Base-by-base conservation (phyloP, 2,113 vertebrate species). In the Siniperca chuatsi region DNA sequence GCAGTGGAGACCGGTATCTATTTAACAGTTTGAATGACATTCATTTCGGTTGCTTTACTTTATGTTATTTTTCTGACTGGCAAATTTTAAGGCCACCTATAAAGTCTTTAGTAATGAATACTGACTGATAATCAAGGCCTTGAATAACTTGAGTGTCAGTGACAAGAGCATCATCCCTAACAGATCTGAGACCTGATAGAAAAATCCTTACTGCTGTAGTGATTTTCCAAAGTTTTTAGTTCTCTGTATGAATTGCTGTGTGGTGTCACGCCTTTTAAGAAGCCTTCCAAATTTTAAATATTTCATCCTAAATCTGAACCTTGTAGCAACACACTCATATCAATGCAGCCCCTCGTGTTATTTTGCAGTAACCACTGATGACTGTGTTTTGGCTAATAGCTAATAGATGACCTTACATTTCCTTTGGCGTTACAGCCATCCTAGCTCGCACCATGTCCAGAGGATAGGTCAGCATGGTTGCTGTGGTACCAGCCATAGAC, bases 341-440 rank as follows among this genome's bases (percentile, higher is more conserved):
- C 4, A 57, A 10, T n/a, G 7, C 20, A 69, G 25, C 15, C n/a
- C 23, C n/a, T 29, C 13, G 33, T 60, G 10, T 66, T 50, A 46
- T 21, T 70, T 54, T 40, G n/a, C 20, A 33, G 21, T 44, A 25
- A n/a, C 2, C 11, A 42, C 40, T 58, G 25, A 60, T 54, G 1
- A 55, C 23, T 52, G 71, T 78, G 20, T 46, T 12, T 40, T 46
- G 54, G 50, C 16, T n/a, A n/a, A n/a, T n/a, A 29, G 3, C 21
- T 11, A 8, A 60, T 37, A 72, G 37, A 44, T 33, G 20, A 29
- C 6, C 97, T 97, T 95, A 99, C 98, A 99, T 99, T 91, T 99
- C 98, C 94, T 99, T 99, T 4, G 97, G 97, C 0, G 98, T 99
- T 81, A 99, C 97, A 0, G 98, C 98, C 98, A 99, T 99, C 81